Conservation (phyloP, 2,888 invertebrate genomes). For the Agapostemon virescens region DNA sequence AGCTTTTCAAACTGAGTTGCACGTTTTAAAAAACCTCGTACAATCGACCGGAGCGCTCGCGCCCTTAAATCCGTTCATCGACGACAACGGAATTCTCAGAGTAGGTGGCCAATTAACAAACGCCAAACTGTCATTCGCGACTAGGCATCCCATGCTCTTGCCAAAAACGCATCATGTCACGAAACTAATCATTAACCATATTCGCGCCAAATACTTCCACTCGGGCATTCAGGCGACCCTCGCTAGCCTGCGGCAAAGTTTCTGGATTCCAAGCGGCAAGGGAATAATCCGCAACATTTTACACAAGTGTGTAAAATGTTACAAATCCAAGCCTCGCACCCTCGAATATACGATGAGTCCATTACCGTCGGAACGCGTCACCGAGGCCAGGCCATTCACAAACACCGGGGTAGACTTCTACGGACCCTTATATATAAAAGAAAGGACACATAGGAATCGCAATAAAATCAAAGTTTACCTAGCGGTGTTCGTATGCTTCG, state of each 20-base stretch:
- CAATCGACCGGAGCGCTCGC: neutral
- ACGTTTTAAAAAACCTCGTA: neutral
- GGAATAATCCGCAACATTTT: neutral
- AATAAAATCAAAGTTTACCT: neutral
- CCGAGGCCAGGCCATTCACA: neutral
- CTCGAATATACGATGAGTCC: neutral
- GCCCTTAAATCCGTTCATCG: neutral
- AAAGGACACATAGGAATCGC: neutral
- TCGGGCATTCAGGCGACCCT: neutral
- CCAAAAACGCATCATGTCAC: neutral
- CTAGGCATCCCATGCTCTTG: neutral
- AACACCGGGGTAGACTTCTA: neutral
- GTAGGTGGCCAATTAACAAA: constrained; percentile 3
- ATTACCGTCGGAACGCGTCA: neutral
- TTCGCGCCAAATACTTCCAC: neutral
- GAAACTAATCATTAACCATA: neutral
- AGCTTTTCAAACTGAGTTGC: neutral
- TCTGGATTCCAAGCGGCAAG: neutral
- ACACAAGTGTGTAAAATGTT: neutral
- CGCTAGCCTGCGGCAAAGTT: neutral
- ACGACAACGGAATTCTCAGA: neutral
- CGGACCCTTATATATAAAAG: neutral
- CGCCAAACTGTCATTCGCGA: neutral
- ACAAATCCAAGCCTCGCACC: neutral
- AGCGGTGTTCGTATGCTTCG: constrained; percentile 1